A percentile compares a stretch with the other conserved stretches of the same genome.
Conservation (phyloP, 2,888 invertebrate genomes). For the Oxyteleia sp. region DNA sequence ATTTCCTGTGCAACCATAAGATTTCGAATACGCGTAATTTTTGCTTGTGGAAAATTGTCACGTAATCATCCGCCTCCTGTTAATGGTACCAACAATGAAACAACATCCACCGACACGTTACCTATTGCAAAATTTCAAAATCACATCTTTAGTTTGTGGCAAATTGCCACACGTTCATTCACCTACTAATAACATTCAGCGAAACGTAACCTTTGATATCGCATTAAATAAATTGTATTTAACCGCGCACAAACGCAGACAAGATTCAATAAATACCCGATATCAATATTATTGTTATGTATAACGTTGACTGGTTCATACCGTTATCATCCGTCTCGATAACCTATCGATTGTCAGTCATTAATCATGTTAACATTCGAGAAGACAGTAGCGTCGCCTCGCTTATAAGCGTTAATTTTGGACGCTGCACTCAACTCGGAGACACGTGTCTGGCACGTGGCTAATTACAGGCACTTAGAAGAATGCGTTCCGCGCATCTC, state of each 20-base stretch:
- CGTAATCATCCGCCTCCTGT: no score
- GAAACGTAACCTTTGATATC: no score
- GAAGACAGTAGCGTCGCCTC: conserved; percentile 22
- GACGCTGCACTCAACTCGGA: conserved; percentile 40
- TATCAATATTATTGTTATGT: conserved; percentile 55
- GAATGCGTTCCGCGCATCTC: conserved; percentile 56
- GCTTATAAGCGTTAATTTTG: conserved; percentile 61
- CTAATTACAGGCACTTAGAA: conserved; percentile 64
- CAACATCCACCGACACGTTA: no score
- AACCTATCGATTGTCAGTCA: conserved; percentile 86
- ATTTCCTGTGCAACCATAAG: no score
- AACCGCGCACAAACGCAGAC: conserved; percentile 16
- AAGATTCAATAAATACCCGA: conserved; percentile 60
- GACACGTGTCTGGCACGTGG: conserved; percentile 73
- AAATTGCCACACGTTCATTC: no score
- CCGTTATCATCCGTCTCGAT: conserved; percentile 72
- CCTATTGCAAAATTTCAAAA: no score
- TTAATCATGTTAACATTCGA: conserved; percentile 86
- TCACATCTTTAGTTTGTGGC: no score
- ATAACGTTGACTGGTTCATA: conserved; percentile 38
- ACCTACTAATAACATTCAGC: no score
- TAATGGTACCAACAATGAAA: no score
- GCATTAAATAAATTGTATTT: conserved; percentile 4
- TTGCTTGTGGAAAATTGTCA: no score
- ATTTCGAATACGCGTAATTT: no score